phyloP scores from a whole-genome alignment of 1,140 invertebrate genomes.

The Drosophila burlai region DNA sequence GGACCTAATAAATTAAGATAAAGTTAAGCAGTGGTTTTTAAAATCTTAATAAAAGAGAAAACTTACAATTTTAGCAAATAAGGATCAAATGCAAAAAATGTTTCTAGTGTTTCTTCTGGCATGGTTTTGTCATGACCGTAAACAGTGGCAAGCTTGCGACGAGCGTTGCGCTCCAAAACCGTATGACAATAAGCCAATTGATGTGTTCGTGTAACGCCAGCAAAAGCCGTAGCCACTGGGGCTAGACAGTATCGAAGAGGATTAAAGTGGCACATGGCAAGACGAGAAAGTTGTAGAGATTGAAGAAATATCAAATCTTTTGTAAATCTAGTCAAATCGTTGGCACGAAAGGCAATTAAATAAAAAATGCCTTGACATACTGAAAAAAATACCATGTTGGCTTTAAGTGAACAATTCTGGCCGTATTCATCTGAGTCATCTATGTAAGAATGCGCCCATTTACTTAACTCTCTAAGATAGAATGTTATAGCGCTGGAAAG shows the following conservation, averaged over 20 bases:
- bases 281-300: slow-evolving; percentile 92
- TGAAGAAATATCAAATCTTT: slow-evolving; percentile 92
- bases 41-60: slow-evolving; percentile 38
- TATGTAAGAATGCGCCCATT: slow-evolving; percentile 92
- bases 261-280: slow-evolving; percentile 94
- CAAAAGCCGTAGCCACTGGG: slow-evolving; percentile 93
- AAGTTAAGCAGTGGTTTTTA: slow-evolving; percentile 11
- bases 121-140: slow-evolving; percentile 85
- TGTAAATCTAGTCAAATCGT: slow-evolving; percentile 88
- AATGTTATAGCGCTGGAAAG: slow-evolving; percentile 86
- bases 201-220: slow-evolving; percentile 92
- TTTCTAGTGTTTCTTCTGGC: slow-evolving; percentile 87
- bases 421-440: slow-evolving; percentile 86
- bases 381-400: slow-evolving; percentile 94
- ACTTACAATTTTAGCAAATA: slow-evolving; percentile 87
- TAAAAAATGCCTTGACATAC: slow-evolving; percentile 97
- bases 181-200: slow-evolving; percentile 97
- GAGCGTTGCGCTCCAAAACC: slow-evolving; percentile 93
- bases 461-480: slow-evolving; percentile 88
- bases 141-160: slow-evolving; percentile 88
- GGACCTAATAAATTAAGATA: slow-evolving; percentile 40
- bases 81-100: slow-evolving; percentile 94
- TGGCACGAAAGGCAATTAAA: slow-evolving; percentile 94
- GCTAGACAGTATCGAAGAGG: slow-evolving; percentile 92
- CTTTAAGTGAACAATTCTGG: slow-evolving; percentile 86